phyloP scores from a whole-genome alignment of 2,113 vertebrate species.

The Typhlomys cinereus region DNA sequence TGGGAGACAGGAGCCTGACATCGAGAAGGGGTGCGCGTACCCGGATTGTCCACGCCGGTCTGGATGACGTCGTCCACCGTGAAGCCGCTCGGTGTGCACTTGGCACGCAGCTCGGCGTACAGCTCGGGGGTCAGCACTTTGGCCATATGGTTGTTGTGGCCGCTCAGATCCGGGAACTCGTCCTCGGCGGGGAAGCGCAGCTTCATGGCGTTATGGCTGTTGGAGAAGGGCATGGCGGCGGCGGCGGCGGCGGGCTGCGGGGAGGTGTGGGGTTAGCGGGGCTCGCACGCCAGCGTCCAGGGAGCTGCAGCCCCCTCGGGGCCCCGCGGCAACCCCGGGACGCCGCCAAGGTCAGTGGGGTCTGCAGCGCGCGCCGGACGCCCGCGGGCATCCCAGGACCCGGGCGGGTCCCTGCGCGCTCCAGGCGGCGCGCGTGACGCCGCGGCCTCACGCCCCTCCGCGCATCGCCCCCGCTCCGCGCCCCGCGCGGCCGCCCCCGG shows the following conservation, averaged over 20 bases:
- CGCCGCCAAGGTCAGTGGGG: conserved; percentile 32
- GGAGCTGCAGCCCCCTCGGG: not conserved
- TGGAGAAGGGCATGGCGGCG: conserved; percentile 96
- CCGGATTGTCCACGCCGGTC: conserved; percentile 97
- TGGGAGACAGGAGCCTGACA: not conserved
- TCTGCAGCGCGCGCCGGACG: not conserved
- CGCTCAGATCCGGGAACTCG: conserved; percentile 94
- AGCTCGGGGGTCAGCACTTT: conserved; percentile 91
- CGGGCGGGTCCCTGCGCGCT: not conserved
- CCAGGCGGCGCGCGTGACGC: not conserved
- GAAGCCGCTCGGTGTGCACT: conserved; percentile 93
- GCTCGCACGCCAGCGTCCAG: not conserved
- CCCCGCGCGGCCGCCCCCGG: not conserved
- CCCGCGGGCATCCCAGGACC: not conserved
- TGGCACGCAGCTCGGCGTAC: conserved; percentile 90
- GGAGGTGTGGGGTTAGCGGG: not conserved
- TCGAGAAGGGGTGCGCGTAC: conserved; percentile 73
- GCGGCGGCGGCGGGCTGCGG: conserved; percentile 76
- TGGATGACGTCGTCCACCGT: conserved; percentile 95
- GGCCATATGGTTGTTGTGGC: conserved; percentile 98
- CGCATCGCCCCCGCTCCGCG: not conserved
- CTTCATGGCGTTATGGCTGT: conserved; percentile 94
- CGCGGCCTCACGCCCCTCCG: not conserved
- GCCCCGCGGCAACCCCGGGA: not conserved
- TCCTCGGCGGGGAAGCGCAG: conserved; percentile 85